These are phyloP conservation scores for Leptinotarsa texana DNA, from an alignment of 1,140 invertebrate species.

Conservation along the genomic window DNA sequence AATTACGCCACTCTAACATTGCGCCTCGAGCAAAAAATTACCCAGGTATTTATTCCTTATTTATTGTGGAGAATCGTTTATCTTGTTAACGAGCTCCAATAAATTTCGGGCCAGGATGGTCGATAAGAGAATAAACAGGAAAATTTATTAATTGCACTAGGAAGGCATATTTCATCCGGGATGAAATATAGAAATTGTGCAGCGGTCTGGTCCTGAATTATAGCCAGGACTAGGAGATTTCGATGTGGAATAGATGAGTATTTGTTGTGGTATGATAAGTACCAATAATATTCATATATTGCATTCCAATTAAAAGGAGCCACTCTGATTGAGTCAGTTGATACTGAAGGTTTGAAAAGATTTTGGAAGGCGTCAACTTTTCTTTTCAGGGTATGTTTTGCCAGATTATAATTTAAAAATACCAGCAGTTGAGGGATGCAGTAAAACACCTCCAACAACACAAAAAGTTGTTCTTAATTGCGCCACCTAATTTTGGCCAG, in stretches of 20 bases:
- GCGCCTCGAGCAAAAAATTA: not conserved
- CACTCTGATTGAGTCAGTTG: too few relatives aligned
- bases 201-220: not conserved
- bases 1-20: not conserved
- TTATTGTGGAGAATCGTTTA: slow-evolving; percentile 9
- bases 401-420: too few relatives aligned
- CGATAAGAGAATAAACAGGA: slow-evolving; percentile 16
- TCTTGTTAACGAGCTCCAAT: slow-evolving; percentile 15
- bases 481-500: too few relatives aligned
- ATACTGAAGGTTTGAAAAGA: too few relatives aligned
- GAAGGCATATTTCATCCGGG: slow-evolving; percentile 12
- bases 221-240: not conserved
- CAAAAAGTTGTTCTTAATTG: too few relatives aligned
- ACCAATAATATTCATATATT: not conserved
- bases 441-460: too few relatives aligned
- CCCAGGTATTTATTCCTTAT: not conserved
- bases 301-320: too few relatives aligned
- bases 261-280: not conserved
- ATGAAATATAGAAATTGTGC: not conserved
- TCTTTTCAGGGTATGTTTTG: too few relatives aligned
- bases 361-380: too few relatives aligned
- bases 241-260: not conserved
- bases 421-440: too few relatives aligned
- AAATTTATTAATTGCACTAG: slow-evolving; percentile 20
- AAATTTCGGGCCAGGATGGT: slow-evolving; percentile 11